Evolutionary conservation across 2,797 vertebrate species (phyloP).

Genomic region (Oreochromis grahami): DNA sequence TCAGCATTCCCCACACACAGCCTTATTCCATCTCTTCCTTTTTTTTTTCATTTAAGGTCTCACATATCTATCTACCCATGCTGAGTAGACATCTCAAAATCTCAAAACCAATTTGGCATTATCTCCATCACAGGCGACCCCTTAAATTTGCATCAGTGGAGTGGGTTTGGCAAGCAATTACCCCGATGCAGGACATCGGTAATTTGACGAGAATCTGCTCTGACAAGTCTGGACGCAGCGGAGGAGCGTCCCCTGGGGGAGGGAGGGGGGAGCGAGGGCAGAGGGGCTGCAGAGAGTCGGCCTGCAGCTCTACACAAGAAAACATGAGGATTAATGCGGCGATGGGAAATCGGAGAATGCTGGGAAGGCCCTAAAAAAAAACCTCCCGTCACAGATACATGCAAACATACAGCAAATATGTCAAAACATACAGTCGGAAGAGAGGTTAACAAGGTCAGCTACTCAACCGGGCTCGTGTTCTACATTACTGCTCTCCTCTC

Average conservation of each 20-base stretch:
- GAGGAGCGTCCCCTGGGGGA: conserved; percentile 18
- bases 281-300: not conserved
- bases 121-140: conserved; percentile 70
- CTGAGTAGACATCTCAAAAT: conserved; percentile 66
- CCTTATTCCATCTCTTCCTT: conserved; percentile 47
- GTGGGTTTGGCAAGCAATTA: conserved; percentile 78
- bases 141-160: conserved; percentile 71
- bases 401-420: conserved; percentile 34
- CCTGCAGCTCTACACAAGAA: conserved; percentile 9
- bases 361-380: not conserved
- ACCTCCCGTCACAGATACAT: conserved; percentile 32
- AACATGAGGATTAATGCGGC: conserved; percentile 12
- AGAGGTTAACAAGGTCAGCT: not conserved
- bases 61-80: conserved; percentile 56
- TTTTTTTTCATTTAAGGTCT: conserved; percentile 42
- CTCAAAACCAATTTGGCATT: conserved; percentile 72
- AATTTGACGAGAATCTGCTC: conserved; percentile 67
- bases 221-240: conserved; percentile 67
- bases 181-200: conserved; percentile 69
- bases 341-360: not conserved
- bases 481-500: not conserved
- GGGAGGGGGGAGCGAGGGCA: not conserved
- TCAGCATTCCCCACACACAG: conserved; percentile 58
- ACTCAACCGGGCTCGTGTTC: not conserved
- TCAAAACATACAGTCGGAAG: conserved; percentile 24